Evolutionary conservation across 1,140 invertebrate genomes (phyloP), one percentile per base, ranked within the genome.

Genomic region (Drosophila orena): DNA sequence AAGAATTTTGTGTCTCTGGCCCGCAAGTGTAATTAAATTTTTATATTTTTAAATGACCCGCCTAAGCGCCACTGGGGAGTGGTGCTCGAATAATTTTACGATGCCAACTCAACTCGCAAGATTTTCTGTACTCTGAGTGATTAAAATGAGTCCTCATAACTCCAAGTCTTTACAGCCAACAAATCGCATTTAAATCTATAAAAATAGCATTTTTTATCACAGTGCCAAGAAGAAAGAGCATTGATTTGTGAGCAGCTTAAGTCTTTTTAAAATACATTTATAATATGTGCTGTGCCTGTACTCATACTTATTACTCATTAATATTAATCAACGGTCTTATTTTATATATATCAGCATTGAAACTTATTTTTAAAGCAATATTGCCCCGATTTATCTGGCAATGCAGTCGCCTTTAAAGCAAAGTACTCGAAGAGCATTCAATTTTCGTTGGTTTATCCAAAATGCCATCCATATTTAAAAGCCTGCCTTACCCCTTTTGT

Each of bases 1-100:
- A 78, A 46, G 72, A 73, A 56, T 58, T 71, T 65, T 71, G 47
- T 46, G 40, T 46, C 60, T 65, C 56, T 3, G n/a, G 34, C 30
- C 64, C 43, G 27, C 66, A 49, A 78, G 58, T 30, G 46, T 81
- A 71, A 79, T 81, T 37, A 68, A 68, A 56, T 62, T 83, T 83
- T 54, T 60, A 86, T 60, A 56, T 53, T 81, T 59, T 53, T 60
- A 52, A 57, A 53, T 57, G 69, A 47, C 50, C 37, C 53, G 73
- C n/a, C 27, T 43, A 50, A 66, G 27, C 7, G 27, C 10, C 15
- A 4, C 30, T 30, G 12, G 38, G 22, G 17, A 66, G n/a, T 40
- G 46, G 12, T 14, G 12, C 14, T n/a, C 14, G 17, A 6, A 66
- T 64, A 11, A 12, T 50, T 66, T 40, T 42, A 50, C 27, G 27